phyloP scores from a whole-genome alignment of 2,113 vertebrate species.

The Salminus brasiliensis region DNA sequence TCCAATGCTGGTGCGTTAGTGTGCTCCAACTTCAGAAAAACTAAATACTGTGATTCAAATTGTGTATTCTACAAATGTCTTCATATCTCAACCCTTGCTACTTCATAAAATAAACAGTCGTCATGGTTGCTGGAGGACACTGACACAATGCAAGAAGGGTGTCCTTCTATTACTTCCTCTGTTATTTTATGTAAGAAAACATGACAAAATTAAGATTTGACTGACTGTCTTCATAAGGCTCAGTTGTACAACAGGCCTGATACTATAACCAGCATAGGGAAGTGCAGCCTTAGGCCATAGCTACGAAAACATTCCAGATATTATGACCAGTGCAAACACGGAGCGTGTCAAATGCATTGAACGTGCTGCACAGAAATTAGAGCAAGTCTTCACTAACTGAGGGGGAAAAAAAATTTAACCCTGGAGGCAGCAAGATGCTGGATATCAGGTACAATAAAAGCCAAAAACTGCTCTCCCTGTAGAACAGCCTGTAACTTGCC shows the following conservation, averaged over 20 bases:
- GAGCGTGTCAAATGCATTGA: background rate
- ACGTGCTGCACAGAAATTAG: background rate
- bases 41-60: no score
- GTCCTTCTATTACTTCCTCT: background rate
- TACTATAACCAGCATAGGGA: background rate
- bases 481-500: conserved; percentile 31
- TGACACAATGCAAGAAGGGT: background rate
- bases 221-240: background rate
- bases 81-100: no score
- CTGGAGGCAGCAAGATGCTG: background rate
- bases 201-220: background rate
- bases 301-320: background rate
- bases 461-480: background rate
- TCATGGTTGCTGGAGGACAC: no score
- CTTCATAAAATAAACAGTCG: no score
- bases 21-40: no score
- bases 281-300: background rate
- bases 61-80: no score
- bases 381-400: background rate
- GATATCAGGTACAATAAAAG: background rate
- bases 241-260: background rate
- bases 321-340: background rate
- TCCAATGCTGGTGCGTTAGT: no score
- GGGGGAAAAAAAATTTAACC: background rate
- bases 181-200: background rate